Evolutionary conservation across 2,113 vertebrate species (phyloP), one percentile per base, ranked within the genome.

Genomic region (Peromyscus polionotus): DNA sequence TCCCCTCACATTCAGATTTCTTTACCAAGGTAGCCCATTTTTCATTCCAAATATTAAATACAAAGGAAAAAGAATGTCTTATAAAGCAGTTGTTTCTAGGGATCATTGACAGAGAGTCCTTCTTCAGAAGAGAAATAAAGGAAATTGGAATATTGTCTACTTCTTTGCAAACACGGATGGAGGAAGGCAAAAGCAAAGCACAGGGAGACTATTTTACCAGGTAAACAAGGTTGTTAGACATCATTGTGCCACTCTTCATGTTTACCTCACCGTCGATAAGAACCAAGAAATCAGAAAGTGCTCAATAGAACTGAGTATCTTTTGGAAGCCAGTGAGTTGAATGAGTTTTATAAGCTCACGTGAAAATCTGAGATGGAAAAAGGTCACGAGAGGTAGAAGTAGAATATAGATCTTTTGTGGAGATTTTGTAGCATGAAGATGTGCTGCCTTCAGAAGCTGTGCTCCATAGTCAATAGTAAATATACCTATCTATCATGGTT

Each of bases 291-390:
- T 70, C 48, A 63, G 57, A 51, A 68, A 39, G 63, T 48, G 42
- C 31, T 75, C 3, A 1, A 1, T 7, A 22, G 12, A 22, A 1
- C 0, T 39, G 45, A 1, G 11, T 26, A 24, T 54, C 11, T 63
- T 59, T 16, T 14, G 42, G 83, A 94, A 91, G 63, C 57, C 57
- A 24, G 42, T 28, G 1, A 65, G 36, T 1, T 86, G n/a, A 31
- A 3, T 13, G 31, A 39, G 5, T 80, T 88, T 80, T 59, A 88
- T 65, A 87, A 36, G 65, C 45, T 51, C 45, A n/a, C 10, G 10
- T 57, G 79, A 48, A 57, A 95, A 91, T 61, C 19, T 13, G 39
- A 76, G 73, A 81, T 57, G 36, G 19, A 36, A 81, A 48, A 36
- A 20, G 42, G 26, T 8, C 42, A 8, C 14, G 39, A 88, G 65